These are phyloP conservation scores for Limnephilus marmoratus DNA, from an alignment of 2,888 invertebrate species.

Conservation along the genomic window DNA sequence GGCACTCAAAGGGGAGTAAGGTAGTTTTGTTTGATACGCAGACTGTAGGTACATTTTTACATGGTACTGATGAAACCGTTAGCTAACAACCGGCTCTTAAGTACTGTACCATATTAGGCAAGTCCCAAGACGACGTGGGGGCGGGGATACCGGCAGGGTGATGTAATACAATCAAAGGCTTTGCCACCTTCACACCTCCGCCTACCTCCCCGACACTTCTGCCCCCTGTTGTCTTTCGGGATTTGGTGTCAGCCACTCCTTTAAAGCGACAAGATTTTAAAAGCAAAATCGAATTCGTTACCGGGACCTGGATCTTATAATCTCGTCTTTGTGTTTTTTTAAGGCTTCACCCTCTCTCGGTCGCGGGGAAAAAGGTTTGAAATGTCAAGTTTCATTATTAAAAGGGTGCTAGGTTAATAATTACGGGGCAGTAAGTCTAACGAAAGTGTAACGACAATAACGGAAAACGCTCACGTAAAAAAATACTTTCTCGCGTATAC, in stretches of 20 bases:
- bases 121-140: slow-evolving; percentile 3
- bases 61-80: slow-evolving; percentile 29
- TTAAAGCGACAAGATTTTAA: slow-evolving; percentile 65
- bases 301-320: slow-evolving; percentile 54
- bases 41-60: background rate
- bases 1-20: background rate
- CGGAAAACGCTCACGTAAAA: background rate
- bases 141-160: slow-evolving; percentile 38
- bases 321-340: slow-evolving; percentile 43
- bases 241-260: slow-evolving; percentile 63
- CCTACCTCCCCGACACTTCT: slow-evolving; percentile 27
- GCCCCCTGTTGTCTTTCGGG: slow-evolving; percentile 64
- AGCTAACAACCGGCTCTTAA: slow-evolving; percentile 24
- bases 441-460: background rate
- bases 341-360: slow-evolving; percentile 6
- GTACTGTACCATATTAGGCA: slow-evolving; percentile 45
- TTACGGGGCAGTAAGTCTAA: background rate
- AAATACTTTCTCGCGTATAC: background rate
- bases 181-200: slow-evolving; percentile 59
- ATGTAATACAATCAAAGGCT: slow-evolving; percentile 65
- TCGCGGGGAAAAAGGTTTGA: slow-evolving; percentile 27
- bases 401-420: slow-evolving; percentile 16
- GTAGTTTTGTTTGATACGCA: background rate
- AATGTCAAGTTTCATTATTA: slow-evolving; percentile 50
- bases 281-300: slow-evolving; percentile 65